Evolutionary conservation across 92 coral and sea anemone genomes (phyloP).

Genomic region (Montipora capitata): DNA sequence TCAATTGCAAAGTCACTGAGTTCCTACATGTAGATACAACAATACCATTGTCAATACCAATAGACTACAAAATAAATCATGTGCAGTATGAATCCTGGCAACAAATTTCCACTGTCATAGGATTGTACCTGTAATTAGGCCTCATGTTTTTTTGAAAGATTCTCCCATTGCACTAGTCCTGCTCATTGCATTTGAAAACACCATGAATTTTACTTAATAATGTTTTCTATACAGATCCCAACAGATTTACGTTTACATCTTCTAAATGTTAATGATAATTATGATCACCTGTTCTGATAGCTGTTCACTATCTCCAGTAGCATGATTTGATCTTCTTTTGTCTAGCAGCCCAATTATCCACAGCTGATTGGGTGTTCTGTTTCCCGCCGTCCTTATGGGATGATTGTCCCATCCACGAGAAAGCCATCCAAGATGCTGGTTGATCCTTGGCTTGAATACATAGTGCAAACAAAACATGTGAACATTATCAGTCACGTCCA

Average conservation of each 20-base stretch:
- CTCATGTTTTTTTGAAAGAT: neutral
- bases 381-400: slow-evolving; percentile 60
- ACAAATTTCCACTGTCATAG: neutral
- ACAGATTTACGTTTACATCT: neutral
- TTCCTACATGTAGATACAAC: slow-evolving; percentile 27
- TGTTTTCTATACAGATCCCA: slow-evolving; percentile 2
- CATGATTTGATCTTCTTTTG: slow-evolving; percentile 35
- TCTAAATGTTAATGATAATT: neutral
- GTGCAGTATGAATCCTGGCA: neutral
- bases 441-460: slow-evolving; percentile 70
- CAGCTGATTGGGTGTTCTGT: slow-evolving; percentile 69
- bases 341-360: slow-evolving; percentile 70
- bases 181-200: no score
- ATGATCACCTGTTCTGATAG: neutral
- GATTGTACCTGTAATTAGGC: slow-evolving; percentile 2
- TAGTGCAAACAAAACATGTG: slow-evolving; percentile 79
- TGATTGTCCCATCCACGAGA: slow-evolving; percentile 58
- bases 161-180: no score
- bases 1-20: slow-evolving; percentile 72
- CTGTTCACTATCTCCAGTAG: slow-evolving; percentile 22
- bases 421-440: slow-evolving; percentile 55
- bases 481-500: slow-evolving; percentile 48
- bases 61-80: neutral
- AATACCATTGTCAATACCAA: neutral
- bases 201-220: no score